phyloP scores from a whole-genome alignment of 1,140 invertebrate genomes.

The Cydia splendana region DNA sequence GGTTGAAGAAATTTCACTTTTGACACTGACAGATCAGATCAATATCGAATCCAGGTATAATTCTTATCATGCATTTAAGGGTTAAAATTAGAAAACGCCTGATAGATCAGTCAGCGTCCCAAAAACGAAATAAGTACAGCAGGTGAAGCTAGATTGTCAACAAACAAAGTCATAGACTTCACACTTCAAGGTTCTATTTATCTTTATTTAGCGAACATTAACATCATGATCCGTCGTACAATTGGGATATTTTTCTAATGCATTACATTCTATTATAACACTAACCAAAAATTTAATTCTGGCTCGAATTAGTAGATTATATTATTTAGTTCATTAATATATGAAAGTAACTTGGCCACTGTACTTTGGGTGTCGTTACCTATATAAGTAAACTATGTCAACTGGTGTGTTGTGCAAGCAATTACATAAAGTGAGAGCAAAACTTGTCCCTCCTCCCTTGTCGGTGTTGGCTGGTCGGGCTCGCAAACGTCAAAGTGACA shows the following conservation, averaged over 20 bases:
- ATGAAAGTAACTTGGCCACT: neutral
- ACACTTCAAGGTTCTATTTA: slow-evolving; percentile 17
- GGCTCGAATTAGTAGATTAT: neutral
- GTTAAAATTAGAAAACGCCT: too few relatives aligned
- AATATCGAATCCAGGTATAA: too few relatives aligned
- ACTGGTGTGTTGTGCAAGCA: slow-evolving; percentile 36
- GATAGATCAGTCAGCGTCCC: neutral
- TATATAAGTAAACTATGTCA: slow-evolving; percentile 34
- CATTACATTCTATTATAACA: neutral
- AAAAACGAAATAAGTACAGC: neutral
- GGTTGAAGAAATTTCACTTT: too few relatives aligned
- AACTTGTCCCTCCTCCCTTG: slow-evolving; percentile 33
- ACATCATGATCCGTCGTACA: neutral
- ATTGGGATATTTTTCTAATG: neutral
- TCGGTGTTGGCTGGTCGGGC: slow-evolving; percentile 20
- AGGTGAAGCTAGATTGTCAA: neutral
- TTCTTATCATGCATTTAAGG: too few relatives aligned
- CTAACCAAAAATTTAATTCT: neutral
- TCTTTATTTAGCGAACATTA: neutral
- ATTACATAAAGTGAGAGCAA: slow-evolving; percentile 39
- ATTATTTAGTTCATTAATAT: neutral
- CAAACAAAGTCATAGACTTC: slow-evolving; percentile 10
- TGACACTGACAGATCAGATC: too few relatives aligned
- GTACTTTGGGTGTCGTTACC: slow-evolving; percentile 17
- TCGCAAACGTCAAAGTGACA: slow-evolving; percentile 23